Percentiles rank a stretch among this genome's conserved stretches.
phyloP scores from a whole-genome alignment of 2,888 invertebrate genomes.

The Tanaodytes sp. region DNA sequence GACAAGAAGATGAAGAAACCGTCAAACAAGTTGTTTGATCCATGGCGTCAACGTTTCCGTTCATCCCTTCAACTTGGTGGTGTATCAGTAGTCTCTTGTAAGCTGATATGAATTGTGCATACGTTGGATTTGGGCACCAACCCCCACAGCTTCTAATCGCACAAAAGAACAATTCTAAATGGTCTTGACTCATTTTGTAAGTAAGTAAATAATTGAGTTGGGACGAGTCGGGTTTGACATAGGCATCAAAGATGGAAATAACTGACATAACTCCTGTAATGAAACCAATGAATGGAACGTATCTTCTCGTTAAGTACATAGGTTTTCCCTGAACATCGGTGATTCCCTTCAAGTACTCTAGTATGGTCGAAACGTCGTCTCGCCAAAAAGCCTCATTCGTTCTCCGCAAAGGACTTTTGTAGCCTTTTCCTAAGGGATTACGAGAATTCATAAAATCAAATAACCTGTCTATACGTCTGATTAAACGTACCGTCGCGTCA shows the following conservation, averaged over 20 bases:
- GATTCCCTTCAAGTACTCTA: conserved; percentile 15
- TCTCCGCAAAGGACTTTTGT: conserved; percentile 8
- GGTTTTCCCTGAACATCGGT: not conserved
- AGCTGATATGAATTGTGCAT: conserved; percentile 20
- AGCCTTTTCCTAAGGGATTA: conserved; percentile 17
- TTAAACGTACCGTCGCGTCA: not conserved
- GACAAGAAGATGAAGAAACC: not conserved
- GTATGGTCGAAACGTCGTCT: not conserved
- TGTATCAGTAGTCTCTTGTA: conserved; percentile 18
- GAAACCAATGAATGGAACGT: conserved; percentile 21
- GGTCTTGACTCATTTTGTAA: conserved; percentile 47
- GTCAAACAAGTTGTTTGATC: not conserved
- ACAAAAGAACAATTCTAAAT: conserved; percentile 34
- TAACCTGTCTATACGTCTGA: conserved; percentile 12
- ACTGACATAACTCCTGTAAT: conserved; percentile 18
- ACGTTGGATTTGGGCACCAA: conserved; percentile 23
- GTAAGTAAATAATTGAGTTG: conserved; percentile 33
- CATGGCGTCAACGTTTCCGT: conserved; percentile 27
- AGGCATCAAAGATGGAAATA: conserved; percentile 12
- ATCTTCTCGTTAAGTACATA: conserved; percentile 3
- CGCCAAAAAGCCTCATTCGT: conserved; percentile 27
- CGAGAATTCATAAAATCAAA: conserved; percentile 33
- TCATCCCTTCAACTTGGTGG: conserved; percentile 23
- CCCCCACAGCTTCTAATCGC: conserved; percentile 17
- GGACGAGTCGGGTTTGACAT: conserved; percentile 19